Percentiles rank a stretch among this genome's conserved stretches.
Evolutionary conservation across 2,113 vertebrate species (phyloP).

Genomic region (Labeo catla): DNA sequence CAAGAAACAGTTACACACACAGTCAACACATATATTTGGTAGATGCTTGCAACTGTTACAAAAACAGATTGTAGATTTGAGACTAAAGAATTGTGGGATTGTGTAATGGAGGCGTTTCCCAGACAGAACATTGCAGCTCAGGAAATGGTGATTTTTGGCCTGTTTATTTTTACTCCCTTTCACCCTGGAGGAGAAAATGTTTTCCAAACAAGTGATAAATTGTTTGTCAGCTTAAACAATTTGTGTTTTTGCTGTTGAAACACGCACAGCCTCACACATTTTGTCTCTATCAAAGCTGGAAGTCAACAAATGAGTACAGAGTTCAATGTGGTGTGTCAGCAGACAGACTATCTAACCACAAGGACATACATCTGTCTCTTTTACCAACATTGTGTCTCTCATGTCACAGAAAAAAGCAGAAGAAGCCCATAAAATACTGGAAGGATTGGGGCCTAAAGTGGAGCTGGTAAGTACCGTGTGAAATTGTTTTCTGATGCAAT

Average conservation of each 20-base stretch:
- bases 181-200: constrained; percentile 10
- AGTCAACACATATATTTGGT: neutral
- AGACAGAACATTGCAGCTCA: neutral
- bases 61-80: constrained; percentile 9
- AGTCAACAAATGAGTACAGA: constrained; percentile 7
- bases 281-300: neutral
- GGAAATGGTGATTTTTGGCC: constrained; percentile 4
- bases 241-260: neutral
- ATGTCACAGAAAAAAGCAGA: constrained; percentile 95
- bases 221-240: neutral
- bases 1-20: neutral
- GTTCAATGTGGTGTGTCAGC: constrained; percentile 5
- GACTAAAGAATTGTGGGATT: constrained; percentile 7
- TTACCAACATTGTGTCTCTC: constrained; percentile 16
- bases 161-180: constrained; percentile 31
- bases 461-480: constrained; percentile 83
- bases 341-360: constrained; percentile 12
- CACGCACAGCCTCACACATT: neutral
- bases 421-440: constrained; percentile 97
- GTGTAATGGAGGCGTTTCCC: constrained; percentile 10
- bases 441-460: constrained; percentile 96
- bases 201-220: constrained; percentile 10
- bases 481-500: constrained; percentile 9
- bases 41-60: neutral
- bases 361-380: neutral